Evolutionary conservation across 2,888 invertebrate genomes (phyloP).

Genomic region (Cryptus armator): DNA sequence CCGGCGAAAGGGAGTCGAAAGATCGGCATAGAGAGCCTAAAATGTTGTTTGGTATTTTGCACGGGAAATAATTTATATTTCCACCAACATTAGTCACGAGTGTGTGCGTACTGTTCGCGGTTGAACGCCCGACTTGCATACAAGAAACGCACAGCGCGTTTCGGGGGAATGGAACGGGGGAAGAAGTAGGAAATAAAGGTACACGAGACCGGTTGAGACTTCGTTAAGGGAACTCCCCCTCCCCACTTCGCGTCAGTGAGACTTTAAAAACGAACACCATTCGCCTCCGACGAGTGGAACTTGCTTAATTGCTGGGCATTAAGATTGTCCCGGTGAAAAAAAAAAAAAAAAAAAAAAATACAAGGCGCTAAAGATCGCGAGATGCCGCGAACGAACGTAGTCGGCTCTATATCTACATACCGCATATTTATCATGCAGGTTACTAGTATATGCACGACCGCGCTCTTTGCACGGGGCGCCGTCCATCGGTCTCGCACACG

Average conservation of each 20-base stretch:
- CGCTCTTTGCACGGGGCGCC: background rate
- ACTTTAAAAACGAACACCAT: slow-evolving; percentile 38
- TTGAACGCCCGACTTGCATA: slow-evolving; percentile 46
- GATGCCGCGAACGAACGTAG: slow-evolving; percentile 46
- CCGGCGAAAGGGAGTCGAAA: background rate
- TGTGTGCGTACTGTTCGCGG: slow-evolving; percentile 35
- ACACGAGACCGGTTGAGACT: slow-evolving; percentile 40
- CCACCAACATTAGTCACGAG: slow-evolving; percentile 14
- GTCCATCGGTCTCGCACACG: background rate
- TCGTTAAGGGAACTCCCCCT: slow-evolving; percentile 51
- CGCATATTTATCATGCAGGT: slow-evolving; percentile 54
- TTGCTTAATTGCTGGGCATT: slow-evolving; percentile 66
- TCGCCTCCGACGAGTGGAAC: slow-evolving; percentile 27
- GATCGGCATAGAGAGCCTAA: background rate
- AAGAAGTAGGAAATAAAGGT: slow-evolving; percentile 49
- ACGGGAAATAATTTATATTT: slow-evolving; percentile 58
- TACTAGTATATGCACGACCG: background rate
- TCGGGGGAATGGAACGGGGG: slow-evolving; percentile 17
- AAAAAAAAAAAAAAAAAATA: slow-evolving; percentile 38
- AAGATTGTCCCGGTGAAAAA: slow-evolving; percentile 54
- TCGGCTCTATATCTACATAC: slow-evolving; percentile 17
- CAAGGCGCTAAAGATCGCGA: slow-evolving; percentile 59
- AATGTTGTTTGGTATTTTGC: background rate
- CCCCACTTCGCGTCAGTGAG: slow-evolving; percentile 8
- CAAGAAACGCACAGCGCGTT: background rate